A percentile compares a stretch with the other conserved stretches of the same genome.
Evolutionary conservation across 2,888 invertebrate genomes (phyloP).

Genomic region (Cephus pygmeus): DNA sequence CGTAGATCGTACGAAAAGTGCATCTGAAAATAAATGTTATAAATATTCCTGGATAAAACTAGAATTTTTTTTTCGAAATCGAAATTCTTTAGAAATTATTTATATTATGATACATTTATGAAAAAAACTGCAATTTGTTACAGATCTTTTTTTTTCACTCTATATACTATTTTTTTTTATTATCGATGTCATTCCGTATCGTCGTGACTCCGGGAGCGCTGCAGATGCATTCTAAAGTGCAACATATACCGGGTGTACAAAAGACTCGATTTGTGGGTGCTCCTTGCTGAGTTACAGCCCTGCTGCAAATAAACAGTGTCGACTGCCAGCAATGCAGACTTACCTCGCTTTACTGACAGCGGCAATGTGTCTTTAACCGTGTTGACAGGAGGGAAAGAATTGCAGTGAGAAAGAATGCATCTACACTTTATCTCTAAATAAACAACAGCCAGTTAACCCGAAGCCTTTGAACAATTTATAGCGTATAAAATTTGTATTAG

Average conservation of each 20-base stretch:
- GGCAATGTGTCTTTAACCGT: not conserved
- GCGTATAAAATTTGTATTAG: too few relatives aligned
- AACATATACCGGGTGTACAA: not conserved
- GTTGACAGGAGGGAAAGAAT: not conserved
- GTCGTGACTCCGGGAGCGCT: too few relatives aligned
- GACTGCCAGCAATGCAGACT: not conserved
- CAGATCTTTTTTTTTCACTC: conserved; percentile 7
- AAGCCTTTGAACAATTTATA: too few relatives aligned
- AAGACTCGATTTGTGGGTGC: not conserved
- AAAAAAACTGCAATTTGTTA: conserved; percentile 1
- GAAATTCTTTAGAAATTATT: too few relatives aligned
- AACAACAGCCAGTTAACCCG: too few relatives aligned
- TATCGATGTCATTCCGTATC: too few relatives aligned
- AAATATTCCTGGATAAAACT: too few relatives aligned
- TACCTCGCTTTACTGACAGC: not conserved
- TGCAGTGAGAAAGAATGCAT: not conserved
- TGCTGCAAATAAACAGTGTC: not conserved
- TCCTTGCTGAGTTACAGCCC: not conserved
- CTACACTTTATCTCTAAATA: too few relatives aligned
- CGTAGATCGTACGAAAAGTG: not conserved
- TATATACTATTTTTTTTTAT: not conserved
- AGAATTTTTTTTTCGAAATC: too few relatives aligned
- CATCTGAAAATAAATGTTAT: not conserved
- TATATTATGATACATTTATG: too few relatives aligned
- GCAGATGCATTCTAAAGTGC: not conserved